phyloP scores from a whole-genome alignment of 1,140 invertebrate species.

The Drusus annulatus region DNA sequence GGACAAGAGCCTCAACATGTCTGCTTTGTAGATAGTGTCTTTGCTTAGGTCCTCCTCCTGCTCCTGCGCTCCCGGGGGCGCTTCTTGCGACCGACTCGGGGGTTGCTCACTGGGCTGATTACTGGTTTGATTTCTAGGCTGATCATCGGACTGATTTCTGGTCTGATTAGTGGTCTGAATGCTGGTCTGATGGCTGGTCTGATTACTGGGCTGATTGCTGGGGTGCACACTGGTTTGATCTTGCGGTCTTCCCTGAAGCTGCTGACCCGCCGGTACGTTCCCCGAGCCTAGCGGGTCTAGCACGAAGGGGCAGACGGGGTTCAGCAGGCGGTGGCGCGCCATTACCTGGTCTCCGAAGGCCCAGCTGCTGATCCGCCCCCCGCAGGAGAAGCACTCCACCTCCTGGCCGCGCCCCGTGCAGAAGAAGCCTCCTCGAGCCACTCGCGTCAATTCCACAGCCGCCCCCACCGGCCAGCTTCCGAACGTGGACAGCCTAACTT shows the following conservation, averaged over 20 bases:
- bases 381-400: slow-evolving; percentile 80
- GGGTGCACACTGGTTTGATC: not conserved
- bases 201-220: not conserved
- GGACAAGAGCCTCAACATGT: slow-evolving; percentile 72
- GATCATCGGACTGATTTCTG: not conserved
- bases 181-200: not conserved
- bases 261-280: slow-evolving; percentile 72
- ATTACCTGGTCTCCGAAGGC: slow-evolving; percentile 83
- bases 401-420: slow-evolving; percentile 78
- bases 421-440: slow-evolving; percentile 89
- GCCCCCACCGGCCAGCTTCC: slow-evolving; percentile 79
- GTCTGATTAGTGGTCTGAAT: not conserved
- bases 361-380: slow-evolving; percentile 81
- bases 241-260: too few species aligned
- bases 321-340: slow-evolving; percentile 74
- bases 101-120: not conserved
- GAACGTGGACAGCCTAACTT: slow-evolving; percentile 79
- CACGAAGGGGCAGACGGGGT: slow-evolving; percentile 83
- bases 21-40: slow-evolving; percentile 69
- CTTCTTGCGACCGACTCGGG: too few species aligned
- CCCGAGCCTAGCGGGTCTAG: slow-evolving; percentile 75
- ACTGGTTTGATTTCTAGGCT: not conserved
- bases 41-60: slow-evolving; percentile 60
- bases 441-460: slow-evolving; percentile 74
- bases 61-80: not conserved